Evolutionary conservation across 1,140 invertebrate genomes (phyloP).

Genomic region (Anastatus disparis): DNA sequence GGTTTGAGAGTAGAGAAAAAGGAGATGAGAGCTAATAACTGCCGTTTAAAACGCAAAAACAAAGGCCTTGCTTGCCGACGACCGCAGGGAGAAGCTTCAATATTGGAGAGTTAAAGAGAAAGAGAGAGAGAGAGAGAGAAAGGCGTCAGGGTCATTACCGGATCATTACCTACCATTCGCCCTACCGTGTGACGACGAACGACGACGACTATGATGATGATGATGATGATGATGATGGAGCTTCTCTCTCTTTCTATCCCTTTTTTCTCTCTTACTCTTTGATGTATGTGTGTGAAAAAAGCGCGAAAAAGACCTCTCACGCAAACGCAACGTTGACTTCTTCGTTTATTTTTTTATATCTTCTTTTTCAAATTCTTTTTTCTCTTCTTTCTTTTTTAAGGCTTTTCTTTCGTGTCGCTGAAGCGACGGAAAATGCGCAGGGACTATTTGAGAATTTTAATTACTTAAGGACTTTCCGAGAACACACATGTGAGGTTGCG

Average conservation of each 20-base stretch:
- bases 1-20: conserved; percentile 37
- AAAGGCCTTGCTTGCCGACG: conserved; percentile 49
- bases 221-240: neutral
- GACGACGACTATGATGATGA: conserved; percentile 12
- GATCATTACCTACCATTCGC: conserved; percentile 41
- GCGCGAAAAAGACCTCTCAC: too few relatives aligned
- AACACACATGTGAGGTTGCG: too few relatives aligned
- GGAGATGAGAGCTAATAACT: conserved; percentile 56
- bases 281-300: too few relatives aligned
- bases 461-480: conserved; percentile 19
- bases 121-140: neutral
- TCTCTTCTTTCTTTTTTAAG: too few relatives aligned
- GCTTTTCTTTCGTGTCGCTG: too few relatives aligned
- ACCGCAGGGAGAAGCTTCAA: conserved; percentile 8
- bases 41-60: conserved; percentile 62
- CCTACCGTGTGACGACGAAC: conserved; percentile 49
- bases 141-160: conserved; percentile 51
- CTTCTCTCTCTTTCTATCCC: too few relatives aligned
- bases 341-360: too few relatives aligned
- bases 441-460: too few relatives aligned
- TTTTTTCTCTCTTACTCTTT: too few relatives aligned
- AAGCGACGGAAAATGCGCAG: too few relatives aligned
- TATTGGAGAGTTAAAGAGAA: neutral
- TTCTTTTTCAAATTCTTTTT: too few relatives aligned
- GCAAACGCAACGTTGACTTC: too few relatives aligned